Evolutionary conservation across 1,140 invertebrate species (phyloP).

Genomic region (Ceratosolen solmsi): DNA sequence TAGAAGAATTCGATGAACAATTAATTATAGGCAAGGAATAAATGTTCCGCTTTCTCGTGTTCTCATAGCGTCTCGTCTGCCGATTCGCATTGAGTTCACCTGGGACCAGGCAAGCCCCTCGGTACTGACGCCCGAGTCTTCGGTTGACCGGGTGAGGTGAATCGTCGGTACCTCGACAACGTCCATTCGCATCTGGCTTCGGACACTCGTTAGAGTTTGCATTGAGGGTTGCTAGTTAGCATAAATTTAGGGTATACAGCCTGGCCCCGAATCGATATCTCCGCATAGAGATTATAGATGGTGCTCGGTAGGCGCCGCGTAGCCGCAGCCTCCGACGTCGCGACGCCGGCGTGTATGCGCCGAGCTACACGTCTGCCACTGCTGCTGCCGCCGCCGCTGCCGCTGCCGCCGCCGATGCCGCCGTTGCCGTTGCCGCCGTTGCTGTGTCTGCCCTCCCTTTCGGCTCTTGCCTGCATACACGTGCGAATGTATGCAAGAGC

Average conservation of each 20-base stretch:
- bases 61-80: too few relatives aligned
- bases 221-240: constrained; percentile 66
- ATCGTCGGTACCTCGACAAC: background rate
- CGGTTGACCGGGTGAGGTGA: too few relatives aligned
- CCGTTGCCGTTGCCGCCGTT: background rate
- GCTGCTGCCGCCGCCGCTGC: constrained; percentile 58
- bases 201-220: background rate
- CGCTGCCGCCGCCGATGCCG: background rate
- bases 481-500: constrained; percentile 51
- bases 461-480: constrained; percentile 9
- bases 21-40: too few relatives aligned
- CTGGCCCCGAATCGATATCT: constrained; percentile 71
- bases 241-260: constrained; percentile 75
- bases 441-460: background rate
- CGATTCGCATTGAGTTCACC: too few relatives aligned
- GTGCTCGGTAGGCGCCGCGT: constrained; percentile 74
- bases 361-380: constrained; percentile 13
- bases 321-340: constrained; percentile 75
- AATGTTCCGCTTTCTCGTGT: too few relatives aligned
- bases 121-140: too few relatives aligned
- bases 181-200: background rate
- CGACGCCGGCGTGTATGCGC: constrained; percentile 64
- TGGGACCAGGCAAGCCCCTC: too few relatives aligned
- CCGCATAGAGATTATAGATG: constrained; percentile 75
- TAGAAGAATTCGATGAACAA: too few relatives aligned